Evolutionary conservation across 2,797 vertebrate genomes (phyloP).

Genomic region (Sylvilagus floridanus): DNA sequence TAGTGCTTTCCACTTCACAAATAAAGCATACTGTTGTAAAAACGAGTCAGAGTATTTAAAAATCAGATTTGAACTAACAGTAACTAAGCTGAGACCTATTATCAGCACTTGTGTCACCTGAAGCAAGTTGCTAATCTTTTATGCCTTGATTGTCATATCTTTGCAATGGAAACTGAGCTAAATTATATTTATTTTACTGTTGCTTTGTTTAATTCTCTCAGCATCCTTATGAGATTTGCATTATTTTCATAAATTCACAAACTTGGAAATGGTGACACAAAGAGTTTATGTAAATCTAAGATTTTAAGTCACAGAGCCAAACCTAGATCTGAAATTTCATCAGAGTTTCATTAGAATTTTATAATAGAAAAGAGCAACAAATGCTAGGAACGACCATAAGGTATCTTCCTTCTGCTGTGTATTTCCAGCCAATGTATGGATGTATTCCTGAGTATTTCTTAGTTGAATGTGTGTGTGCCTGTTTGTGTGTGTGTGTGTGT

Average conservation of each 20-base stretch:
- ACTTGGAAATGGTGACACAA: not conserved
- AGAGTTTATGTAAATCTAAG: conserved; percentile 18
- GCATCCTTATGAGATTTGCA: not conserved
- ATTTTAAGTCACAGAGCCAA: not conserved
- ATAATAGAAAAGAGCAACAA: not conserved
- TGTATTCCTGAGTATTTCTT: not conserved
- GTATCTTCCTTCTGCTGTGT: not conserved
- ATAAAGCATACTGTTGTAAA: not conserved
- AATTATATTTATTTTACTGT: not conserved
- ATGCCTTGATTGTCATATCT: not conserved
- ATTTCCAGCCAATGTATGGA: not conserved
- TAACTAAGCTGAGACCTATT: not conserved
- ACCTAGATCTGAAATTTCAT: conserved; percentile 13
- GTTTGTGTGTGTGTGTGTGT: not conserved
- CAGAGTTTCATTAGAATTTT: not conserved
- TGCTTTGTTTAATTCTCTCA: not conserved
- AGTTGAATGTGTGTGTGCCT: not conserved
- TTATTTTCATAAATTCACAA: not conserved
- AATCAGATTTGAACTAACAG: not conserved
- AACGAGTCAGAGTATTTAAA: not conserved
- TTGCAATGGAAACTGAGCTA: not conserved
- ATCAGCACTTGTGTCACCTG: not conserved
- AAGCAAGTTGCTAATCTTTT: not conserved
- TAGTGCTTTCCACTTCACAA: not conserved
- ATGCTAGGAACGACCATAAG: not conserved